phyloP scores from a whole-genome alignment of 2,797 vertebrate species.

The Streptopelia turtur region DNA sequence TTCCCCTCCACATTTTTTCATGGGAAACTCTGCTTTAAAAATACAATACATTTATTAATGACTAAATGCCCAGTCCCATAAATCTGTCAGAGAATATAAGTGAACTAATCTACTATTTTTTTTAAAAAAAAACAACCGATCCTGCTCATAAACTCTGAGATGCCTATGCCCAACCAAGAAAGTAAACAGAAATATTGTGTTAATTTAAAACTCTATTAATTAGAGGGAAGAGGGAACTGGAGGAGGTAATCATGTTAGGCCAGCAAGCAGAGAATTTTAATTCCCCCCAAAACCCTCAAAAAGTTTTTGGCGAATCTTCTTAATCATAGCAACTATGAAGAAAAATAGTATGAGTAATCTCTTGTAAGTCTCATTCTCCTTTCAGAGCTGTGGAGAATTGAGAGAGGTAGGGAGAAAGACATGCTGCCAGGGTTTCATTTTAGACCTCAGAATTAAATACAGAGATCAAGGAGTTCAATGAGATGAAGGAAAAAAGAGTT shows the following conservation, averaged over 20 bases:
- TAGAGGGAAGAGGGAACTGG: background rate
- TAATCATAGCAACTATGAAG: constrained; percentile 62
- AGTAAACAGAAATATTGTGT: background rate
- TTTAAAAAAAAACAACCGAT: background rate
- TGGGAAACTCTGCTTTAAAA: background rate
- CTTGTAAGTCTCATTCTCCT: constrained; percentile 34
- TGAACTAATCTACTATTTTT: background rate
- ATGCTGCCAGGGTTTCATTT: background rate
- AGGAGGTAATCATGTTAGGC: constrained; percentile 4
- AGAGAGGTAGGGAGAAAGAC: constrained; percentile 33
- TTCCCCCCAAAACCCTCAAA: background rate
- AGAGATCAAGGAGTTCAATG: constrained; percentile 50
- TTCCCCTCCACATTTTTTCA: background rate
- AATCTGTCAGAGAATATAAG: background rate
- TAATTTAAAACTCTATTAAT: background rate
- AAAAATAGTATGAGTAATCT: constrained; percentile 50
- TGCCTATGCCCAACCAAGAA: background rate
- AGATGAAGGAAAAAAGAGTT: constrained; percentile 25
- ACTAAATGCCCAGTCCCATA: background rate
- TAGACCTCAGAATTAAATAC: constrained; percentile 52
- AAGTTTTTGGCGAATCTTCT: constrained; percentile 35
- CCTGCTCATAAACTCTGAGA: background rate
- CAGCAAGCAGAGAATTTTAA: constrained; percentile 19
- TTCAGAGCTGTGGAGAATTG: constrained; percentile 48
- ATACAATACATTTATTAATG: background rate